Conservation (phyloP, 2,797 vertebrate genomes). For the Acanthis flammea region DNA sequence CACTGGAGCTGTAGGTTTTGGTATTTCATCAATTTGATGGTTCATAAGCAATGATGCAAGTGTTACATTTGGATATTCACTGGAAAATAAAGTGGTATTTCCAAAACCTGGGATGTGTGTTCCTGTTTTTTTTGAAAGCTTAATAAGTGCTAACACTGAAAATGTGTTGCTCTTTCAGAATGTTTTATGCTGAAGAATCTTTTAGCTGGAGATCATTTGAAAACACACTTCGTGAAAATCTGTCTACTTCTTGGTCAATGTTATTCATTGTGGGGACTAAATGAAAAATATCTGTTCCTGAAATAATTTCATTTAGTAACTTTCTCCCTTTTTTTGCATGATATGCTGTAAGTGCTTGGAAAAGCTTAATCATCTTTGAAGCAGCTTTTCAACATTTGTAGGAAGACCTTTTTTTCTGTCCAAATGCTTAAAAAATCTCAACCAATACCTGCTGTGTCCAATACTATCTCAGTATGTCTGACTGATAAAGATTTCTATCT, state of each 20-base stretch:
- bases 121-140: neutral
- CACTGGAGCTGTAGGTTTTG: conserved; percentile 26
- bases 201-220: neutral
- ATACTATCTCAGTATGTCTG: neutral
- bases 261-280: neutral
- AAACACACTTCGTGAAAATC: neutral
- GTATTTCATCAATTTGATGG: neutral
- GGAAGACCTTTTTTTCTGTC: neutral
- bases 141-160: neutral
- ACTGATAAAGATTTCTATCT: neutral
- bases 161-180: neutral
- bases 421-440: neutral
- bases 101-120: neutral
- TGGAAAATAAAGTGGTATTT: conserved; percentile 52
- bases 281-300: neutral
- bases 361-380: neutral
- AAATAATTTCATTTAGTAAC: neutral
- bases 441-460: neutral
- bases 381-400: neutral
- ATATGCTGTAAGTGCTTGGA: neutral
- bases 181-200: neutral
- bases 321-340: neutral
- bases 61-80: neutral
- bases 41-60: neutral
- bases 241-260: neutral